Evolutionary conservation across 2,888 invertebrate genomes (phyloP), one percentile per base, ranked within the genome.

Genomic region (Cybosia mesomella): DNA sequence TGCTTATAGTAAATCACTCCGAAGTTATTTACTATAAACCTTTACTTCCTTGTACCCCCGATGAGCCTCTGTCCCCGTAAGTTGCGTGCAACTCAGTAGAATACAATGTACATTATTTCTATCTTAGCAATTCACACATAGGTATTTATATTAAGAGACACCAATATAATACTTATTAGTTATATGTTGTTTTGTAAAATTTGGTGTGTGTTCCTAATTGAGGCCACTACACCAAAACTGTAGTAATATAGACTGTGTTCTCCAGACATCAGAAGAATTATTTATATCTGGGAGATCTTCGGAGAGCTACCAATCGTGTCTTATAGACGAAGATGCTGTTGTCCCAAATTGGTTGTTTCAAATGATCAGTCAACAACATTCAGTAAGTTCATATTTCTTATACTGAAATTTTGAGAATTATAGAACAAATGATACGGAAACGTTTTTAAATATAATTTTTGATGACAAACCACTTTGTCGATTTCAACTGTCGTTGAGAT

Each of bases 321-420:
- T 84, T 15, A 71, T 91, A 34, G 91, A 92, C 5, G 93, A 94
- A 28, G 94, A 93, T 28, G 71, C 85, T 2, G 85, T 89, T 34
- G 90, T 94, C 4, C 94, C 94, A 0, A 86, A 89, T 79, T 95
- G 94, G 94, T 84, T 95, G 64, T 95, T 93, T 75, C 87, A 90
- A 68, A 84, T 91, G 59, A 89, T 92, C 32, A 92, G 83, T 75
- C 91, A 90, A 67, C 92, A 92, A 66, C 87, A 89, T 72, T 86
- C 89, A 72, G 93, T 92, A 76, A 87, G 83, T 72, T 43, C n/a
- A n/a, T 39, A 21, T 21, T 18, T 18, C 10, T 24, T 32, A 4
- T 4, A n/a, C n/a, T n/a, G n/a, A n/a, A n/a, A n/a, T n/a, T n/a
- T n/a, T n/a, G n/a, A n/a, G n/a, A n/a, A n/a, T n/a, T n/a, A n/a